Conservation (phyloP, 2,888 invertebrate genomes). For the Cerastis rubricosa region DNA sequence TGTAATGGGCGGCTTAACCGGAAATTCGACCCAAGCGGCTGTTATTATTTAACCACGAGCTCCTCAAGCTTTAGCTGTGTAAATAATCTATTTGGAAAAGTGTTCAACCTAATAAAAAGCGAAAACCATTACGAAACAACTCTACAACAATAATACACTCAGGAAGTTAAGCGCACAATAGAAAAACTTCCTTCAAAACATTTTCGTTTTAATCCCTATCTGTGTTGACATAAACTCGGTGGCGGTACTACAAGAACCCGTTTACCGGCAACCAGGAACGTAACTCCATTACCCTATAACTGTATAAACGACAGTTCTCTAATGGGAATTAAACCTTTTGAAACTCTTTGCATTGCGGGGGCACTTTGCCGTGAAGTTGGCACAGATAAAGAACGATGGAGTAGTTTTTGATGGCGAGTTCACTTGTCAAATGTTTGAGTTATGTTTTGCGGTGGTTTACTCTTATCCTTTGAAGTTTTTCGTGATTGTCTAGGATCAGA, state of each 20-base stretch:
- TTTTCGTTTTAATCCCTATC: slow-evolving; percentile 61
- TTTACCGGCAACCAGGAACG: slow-evolving; percentile 59
- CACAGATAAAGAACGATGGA: slow-evolving; percentile 52
- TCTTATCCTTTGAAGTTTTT: neutral
- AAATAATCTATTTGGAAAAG: slow-evolving; percentile 15
- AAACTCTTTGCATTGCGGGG: slow-evolving; percentile 62
- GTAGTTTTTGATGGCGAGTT: slow-evolving; percentile 49
- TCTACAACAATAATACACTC: slow-evolving; percentile 47
- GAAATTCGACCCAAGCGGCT: too few relatives aligned
- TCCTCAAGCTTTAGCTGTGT: neutral
- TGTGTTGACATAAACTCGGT: slow-evolving; percentile 62
- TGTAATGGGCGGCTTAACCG: too few relatives aligned
- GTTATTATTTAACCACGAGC: neutral
- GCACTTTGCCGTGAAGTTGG: slow-evolving; percentile 53
- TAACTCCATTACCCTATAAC: slow-evolving; percentile 67
- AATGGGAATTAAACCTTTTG: slow-evolving; percentile 68
- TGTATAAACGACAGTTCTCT: slow-evolving; percentile 64
- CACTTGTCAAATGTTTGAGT: slow-evolving; percentile 51
- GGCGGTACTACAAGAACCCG: slow-evolving; percentile 57
- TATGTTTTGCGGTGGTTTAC: slow-evolving; percentile 15
- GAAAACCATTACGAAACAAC: slow-evolving; percentile 31
- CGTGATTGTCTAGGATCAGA: neutral
- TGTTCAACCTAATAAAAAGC: slow-evolving; percentile 33
- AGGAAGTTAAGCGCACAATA: slow-evolving; percentile 48
- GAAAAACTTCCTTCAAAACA: slow-evolving; percentile 58